Conservation (phyloP, 2,888 invertebrate species). For the Lasioglossum pauxillum region DNA sequence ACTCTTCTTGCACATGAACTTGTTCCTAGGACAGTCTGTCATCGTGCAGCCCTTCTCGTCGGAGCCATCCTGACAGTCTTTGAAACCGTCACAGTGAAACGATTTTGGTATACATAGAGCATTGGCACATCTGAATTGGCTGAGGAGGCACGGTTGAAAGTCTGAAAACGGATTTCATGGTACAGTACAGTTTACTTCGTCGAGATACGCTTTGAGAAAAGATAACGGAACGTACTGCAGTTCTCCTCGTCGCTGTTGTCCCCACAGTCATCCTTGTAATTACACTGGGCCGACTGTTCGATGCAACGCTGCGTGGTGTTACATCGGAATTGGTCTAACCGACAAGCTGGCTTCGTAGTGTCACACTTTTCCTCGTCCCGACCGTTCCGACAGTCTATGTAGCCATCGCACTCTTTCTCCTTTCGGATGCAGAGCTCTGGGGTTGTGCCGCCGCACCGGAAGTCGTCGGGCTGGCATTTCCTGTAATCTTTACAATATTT, state of each 20-base stretch:
- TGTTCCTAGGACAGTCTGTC: conserved; percentile 94
- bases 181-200: not conserved
- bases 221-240: conserved; percentile 89
- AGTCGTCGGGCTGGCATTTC: conserved; percentile 94
- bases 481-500: conserved; percentile 86
- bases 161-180: conserved; percentile 86
- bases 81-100: conserved; percentile 94
- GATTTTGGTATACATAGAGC: conserved; percentile 95
- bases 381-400: conserved; percentile 93
- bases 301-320: conserved; percentile 92
- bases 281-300: conserved; percentile 91
- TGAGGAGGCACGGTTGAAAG: conserved; percentile 94
- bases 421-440: conserved; percentile 93
- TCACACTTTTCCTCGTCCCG: conserved; percentile 93
- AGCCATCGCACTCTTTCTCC: conserved; percentile 96
- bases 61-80: conserved; percentile 96
- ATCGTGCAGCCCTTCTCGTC: conserved; percentile 95
- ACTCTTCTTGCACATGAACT: conserved; percentile 95
- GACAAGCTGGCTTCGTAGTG: conserved; percentile 86
- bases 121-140: conserved; percentile 97
- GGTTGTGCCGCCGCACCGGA: conserved; percentile 91
- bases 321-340: conserved; percentile 94
- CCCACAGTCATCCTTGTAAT: conserved; percentile 95
- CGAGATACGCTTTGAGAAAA: not conserved
- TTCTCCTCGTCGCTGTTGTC: conserved; percentile 95